Evolutionary conservation across 2,113 vertebrate species (phyloP), one percentile per base, ranked within the genome.

Genomic region (Rousettus leschenaultii): DNA sequence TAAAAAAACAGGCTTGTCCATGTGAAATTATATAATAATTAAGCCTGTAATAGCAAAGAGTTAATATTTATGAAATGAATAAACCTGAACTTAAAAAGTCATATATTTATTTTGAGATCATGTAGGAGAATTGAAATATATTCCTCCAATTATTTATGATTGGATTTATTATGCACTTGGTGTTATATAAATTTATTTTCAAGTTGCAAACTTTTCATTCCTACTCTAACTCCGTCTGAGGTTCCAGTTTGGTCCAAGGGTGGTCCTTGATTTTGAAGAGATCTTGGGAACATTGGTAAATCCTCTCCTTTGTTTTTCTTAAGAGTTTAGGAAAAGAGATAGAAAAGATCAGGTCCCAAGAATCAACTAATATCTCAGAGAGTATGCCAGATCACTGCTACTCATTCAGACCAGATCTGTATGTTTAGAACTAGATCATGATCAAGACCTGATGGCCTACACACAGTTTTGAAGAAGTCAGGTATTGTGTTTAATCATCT

Each of bases 1-100:
- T 70, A 1, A 80, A 63, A 95, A 82, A 80, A 3, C 4, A 63
- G 26, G 4, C 30, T 96, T 26, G 70, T 55, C 83, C 6, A 74
- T 48, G 63, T 21, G 59, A 95, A 91, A 66, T 86, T 18, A 83
- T 51, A 11, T 57, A 86, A 86, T n/a, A 89, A 63, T 74, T 89
- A 77, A 45, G 53, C 35, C 83, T 70, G 3, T 35, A 85, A 89
- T 92, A 75, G 53, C 30, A 82, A 71, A 82, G 53, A 88, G 38
- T 77, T 93, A 78, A 40, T 74, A 92, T 61, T 97, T 95, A 93
- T 77, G 92, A 75, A 94, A 28, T 96, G 66, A 94, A 38, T 77
- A 66, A 92, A 77, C 38, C 14, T 16, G 51, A 71, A 55, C 12
- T 89, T 70, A 40, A 86, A 88, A 70, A 79, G 48, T 82, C 6